phyloP scores from a whole-genome alignment of 2,888 invertebrate species.

The Glyphotaelius pellucidus region DNA sequence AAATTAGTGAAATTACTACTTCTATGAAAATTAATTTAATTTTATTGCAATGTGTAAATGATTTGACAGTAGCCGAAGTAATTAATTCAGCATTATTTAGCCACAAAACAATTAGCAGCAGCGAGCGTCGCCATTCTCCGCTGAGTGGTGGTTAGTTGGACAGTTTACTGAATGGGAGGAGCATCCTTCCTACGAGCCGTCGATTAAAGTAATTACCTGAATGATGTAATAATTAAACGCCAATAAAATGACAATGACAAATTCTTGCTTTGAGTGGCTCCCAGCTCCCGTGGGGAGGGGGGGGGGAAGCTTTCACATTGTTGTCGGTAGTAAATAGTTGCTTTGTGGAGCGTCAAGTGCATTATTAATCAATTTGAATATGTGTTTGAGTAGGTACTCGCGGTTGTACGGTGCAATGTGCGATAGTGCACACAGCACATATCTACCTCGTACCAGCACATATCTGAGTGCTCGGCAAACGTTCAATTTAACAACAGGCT shows the following conservation, averaged over 20 bases:
- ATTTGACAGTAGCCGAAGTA: neutral
- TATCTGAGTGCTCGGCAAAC: constrained; percentile 5
- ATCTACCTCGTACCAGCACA: neutral
- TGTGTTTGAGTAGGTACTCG: neutral
- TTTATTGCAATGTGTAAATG: neutral
- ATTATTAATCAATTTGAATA: constrained; percentile 21
- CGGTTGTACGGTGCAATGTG: neutral
- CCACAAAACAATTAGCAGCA: neutral
- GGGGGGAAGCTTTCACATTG: neutral
- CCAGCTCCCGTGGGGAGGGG: neutral
- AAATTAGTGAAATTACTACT: no score
- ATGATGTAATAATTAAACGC: constrained; percentile 11
- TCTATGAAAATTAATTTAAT: neutral
- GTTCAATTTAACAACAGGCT: neutral
- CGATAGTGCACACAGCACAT: neutral
- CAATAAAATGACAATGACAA: constrained; percentile 37
- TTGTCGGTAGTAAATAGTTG: constrained; percentile 22
- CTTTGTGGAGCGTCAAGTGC: constrained; percentile 34
- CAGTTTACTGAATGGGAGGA: neutral
- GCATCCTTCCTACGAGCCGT: neutral
- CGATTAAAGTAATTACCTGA: neutral
- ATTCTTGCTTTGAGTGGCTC: constrained; percentile 39
- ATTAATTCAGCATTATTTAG: neutral
- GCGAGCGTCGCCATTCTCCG: neutral
- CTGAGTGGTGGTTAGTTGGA: neutral